Conservation (phyloP, 2,113 vertebrate genomes). For the Austrofundulus limnaeus region DNA sequence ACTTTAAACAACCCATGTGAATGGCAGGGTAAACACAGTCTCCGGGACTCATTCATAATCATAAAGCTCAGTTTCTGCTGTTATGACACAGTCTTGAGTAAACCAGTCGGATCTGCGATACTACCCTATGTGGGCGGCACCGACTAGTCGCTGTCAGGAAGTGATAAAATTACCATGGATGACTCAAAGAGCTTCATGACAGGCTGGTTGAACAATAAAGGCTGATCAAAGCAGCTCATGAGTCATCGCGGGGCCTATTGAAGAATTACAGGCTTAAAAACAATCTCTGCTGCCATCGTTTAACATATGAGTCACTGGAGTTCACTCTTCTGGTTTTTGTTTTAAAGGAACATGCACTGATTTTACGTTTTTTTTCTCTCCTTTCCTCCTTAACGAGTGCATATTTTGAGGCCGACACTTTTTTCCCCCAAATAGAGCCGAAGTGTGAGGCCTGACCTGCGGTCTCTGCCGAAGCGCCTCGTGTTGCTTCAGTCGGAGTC, state of each 20-base stretch:
- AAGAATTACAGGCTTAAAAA: not conserved
- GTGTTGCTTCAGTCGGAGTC: constrained; percentile 94
- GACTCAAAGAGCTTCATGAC: constrained; percentile 63
- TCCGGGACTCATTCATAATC: constrained; percentile 61
- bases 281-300: not conserved
- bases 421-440: constrained; percentile 29
- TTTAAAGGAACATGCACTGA: not conserved
- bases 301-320: not conserved
- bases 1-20: constrained; percentile 53
- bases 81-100: constrained; percentile 70
- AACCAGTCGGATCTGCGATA: constrained; percentile 38
- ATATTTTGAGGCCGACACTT: not conserved
- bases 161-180: constrained; percentile 64
- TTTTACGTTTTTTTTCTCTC: not conserved
- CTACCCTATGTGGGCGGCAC: constrained; percentile 55
- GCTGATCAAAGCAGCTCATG: constrained; percentile 51
- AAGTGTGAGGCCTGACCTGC: no score
- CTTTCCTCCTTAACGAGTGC: not conserved
- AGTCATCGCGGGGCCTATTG: constrained; percentile 26
- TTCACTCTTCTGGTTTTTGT: not conserved
- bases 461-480: constrained; percentile 97
- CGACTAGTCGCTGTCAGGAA: constrained; percentile 63
- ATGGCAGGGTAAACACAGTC: constrained; percentile 58
- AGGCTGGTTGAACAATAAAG: constrained; percentile 48
- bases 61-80: constrained; percentile 53